Percentiles rank a stretch among this genome's conserved stretches.
phyloP scores from a whole-genome alignment of 2,113 vertebrate genomes.

The Sturnus vulgaris region DNA sequence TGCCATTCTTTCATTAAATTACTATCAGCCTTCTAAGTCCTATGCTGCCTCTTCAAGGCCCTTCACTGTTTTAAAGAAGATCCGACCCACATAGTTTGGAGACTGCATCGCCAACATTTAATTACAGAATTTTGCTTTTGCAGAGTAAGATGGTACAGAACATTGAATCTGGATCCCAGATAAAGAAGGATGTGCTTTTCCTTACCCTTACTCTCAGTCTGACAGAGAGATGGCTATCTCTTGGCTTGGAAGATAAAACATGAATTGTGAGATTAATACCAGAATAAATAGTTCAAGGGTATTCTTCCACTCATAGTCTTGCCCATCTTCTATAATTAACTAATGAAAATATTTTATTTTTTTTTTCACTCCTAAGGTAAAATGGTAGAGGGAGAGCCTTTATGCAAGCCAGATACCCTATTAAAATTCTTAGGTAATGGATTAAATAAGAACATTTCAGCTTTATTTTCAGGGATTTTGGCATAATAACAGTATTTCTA shows the following conservation, averaged over 20 bases:
- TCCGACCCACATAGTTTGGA: background rate
- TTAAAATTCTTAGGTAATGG: background rate
- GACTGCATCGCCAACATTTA: background rate
- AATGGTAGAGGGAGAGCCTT: background rate
- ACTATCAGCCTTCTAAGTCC: background rate
- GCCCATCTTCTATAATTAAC: background rate
- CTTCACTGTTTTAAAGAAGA: background rate
- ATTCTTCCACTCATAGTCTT: background rate
- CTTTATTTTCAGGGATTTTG: background rate
- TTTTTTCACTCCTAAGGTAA: background rate
- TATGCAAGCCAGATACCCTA: background rate
- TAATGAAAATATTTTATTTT: background rate
- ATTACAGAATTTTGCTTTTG: background rate
- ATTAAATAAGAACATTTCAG: background rate
- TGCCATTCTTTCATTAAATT: background rate
- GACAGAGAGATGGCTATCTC: background rate
- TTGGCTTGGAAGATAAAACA: background rate
- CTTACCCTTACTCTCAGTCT: background rate
- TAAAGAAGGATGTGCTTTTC: background rate
- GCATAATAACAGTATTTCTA: background rate
- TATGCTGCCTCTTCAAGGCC: background rate
- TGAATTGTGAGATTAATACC: background rate
- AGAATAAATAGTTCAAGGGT: background rate
- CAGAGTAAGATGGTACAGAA: background rate
- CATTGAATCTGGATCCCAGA: background rate